Base-by-base conservation (phyloP, 2,797 vertebrate genomes). In the Trachops cirrhosus region DNA sequence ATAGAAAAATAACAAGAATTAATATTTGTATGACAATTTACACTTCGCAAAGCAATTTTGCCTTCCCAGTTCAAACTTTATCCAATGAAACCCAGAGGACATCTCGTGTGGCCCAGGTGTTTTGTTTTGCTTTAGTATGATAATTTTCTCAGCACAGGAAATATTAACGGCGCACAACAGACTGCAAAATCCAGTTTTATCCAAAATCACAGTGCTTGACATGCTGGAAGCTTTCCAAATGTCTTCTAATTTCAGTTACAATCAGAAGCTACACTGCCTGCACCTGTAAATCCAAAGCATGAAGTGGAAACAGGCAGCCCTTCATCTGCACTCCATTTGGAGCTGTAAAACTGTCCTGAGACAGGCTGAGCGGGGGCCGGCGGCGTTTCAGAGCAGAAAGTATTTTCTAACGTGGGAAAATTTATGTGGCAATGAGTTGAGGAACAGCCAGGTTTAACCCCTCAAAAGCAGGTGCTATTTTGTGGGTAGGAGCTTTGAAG, bases 151-250 rank as follows among this genome's bases (percentile, higher is more conserved):
- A 95, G 94, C 83, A 93, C 88, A 97, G 97, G 97, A 98, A 97
- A 96, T 93, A 89, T 0, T 1, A 94, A 97, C 96, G 96, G 67
- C 95, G 96, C 68, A 97, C 84, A 97, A 98, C 97, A 96, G 93
- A 97, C 86, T 95, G 64, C 97, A 98, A 98, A 98, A 98, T 96
- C 96, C 90, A 95, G 92, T 98, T 98, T 98, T 98, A 98, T 97
- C 94, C 94, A 85, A 98, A 98, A 96, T 97, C 94, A 93, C 16
- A 9, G 94, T 93, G 87, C 71, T 86, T 97, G 96, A 98, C 94
- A 64, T 1, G 50, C 85, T 95, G 96, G 93, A 97, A 96, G 94
- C 84, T 97, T 95, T 88, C 95, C 87, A 97, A 97, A 97, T 97
- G 97, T 97, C 98, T 98, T 97, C 94, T 96, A 93, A 94, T 97